Evolutionary conservation across 2,888 invertebrate species (phyloP).

Genomic region (Omphaloscelis lunosa): DNA sequence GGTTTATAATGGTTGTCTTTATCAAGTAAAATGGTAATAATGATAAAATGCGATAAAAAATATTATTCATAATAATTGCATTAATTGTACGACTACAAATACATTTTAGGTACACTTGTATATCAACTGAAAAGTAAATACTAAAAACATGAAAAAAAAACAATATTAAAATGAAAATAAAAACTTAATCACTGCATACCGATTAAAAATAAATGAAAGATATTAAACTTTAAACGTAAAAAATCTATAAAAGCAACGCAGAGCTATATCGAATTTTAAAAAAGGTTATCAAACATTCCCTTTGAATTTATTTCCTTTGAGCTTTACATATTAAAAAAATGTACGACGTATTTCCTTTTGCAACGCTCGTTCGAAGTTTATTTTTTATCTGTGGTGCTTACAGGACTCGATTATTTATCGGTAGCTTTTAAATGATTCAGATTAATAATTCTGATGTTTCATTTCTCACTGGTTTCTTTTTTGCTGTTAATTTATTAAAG

Average conservation of each 20-base stretch:
- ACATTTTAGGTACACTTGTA: background rate
- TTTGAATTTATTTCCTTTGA: constrained; percentile 68
- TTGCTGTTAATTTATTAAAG: background rate
- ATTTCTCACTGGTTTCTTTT: background rate
- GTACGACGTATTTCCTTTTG: constrained; percentile 55
- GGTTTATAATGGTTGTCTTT: background rate
- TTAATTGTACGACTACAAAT: no score
- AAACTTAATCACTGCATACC: constrained; percentile 22
- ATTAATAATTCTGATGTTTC: constrained; percentile 20
- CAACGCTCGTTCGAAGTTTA: constrained; percentile 34
- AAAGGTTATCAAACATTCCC: constrained; percentile 64
- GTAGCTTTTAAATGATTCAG: constrained; percentile 24
- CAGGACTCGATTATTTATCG: constrained; percentile 37
- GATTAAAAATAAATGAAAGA: constrained; percentile 50
- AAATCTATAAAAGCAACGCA: constrained; percentile 43
- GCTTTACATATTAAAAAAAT: constrained; percentile 62
- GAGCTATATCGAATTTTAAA: constrained; percentile 49
- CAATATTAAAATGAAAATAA: constrained; percentile 3
- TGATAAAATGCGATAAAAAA: background rate
- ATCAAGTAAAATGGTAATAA: background rate
- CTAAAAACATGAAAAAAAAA: background rate
- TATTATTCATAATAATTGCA: background rate
- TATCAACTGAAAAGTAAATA: background rate
- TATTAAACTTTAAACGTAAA: constrained; percentile 47
- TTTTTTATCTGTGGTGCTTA: constrained; percentile 56